These are phyloP conservation scores for Liopterus haemorrhoidalis DNA, from an alignment of 2,888 invertebrate species.

Conservation along the genomic window DNA sequence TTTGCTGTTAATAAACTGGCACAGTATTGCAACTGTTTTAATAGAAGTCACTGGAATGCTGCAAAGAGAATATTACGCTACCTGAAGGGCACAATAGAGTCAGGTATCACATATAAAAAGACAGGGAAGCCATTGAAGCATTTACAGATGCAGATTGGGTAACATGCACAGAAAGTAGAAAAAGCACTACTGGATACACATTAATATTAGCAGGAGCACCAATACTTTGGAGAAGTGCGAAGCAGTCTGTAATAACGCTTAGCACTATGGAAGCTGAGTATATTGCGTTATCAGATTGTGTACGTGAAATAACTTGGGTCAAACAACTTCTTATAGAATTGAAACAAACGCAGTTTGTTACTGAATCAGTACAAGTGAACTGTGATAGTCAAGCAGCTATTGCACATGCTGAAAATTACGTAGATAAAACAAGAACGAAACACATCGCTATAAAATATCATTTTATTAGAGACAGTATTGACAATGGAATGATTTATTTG, in stretches of 20 bases:
- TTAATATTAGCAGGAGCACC: constrained; percentile 19
- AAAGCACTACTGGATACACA: constrained; percentile 23
- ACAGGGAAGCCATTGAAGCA: constrained; percentile 14
- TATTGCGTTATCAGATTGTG: constrained; percentile 12
- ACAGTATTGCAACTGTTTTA: constrained; percentile 11
- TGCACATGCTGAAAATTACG: constrained; percentile 10
- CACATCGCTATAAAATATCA: constrained; percentile 10
- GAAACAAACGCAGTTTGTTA: neutral
- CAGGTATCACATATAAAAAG: constrained; percentile 10
- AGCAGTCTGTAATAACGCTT: constrained; percentile 20
- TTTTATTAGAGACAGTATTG: constrained; percentile 6
- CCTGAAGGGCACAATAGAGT: constrained; percentile 15
- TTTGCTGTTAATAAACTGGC: constrained; percentile 4
- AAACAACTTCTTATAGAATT: constrained; percentile 12
- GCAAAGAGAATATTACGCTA: constrained; percentile 12
- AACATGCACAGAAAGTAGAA: constrained; percentile 15
- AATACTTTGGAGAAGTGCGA: constrained; percentile 21
- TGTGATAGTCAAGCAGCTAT: constrained; percentile 8
- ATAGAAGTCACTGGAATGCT: constrained; percentile 6
- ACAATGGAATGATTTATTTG: constrained; percentile 9
- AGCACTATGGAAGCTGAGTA: constrained; percentile 26
- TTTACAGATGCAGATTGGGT: constrained; percentile 26
- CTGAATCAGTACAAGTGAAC: neutral
- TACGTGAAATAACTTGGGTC: constrained; percentile 19
- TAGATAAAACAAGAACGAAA: constrained; percentile 8